Base-by-base conservation (phyloP, 2,113 vertebrate species). In the Leucoraja erinaceus region DNA sequence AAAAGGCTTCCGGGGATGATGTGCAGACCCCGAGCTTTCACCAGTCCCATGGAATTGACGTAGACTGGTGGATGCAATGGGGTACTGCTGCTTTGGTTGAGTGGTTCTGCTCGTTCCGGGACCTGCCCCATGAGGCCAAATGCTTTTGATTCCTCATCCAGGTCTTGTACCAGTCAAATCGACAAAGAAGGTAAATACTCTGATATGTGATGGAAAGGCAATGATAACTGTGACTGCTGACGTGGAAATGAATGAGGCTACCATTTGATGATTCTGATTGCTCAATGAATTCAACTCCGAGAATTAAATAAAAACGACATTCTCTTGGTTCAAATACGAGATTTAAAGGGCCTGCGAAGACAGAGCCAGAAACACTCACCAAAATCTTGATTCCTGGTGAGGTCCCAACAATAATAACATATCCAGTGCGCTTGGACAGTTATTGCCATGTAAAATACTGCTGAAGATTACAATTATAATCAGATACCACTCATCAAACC, bases 331-430 rank as follows among this genome's bases (percentile, higher is more conserved):
- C n/a, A 88, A 14, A 66, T 33, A 63, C 59, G 28, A 28, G 59
- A 88, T 56, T 63, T 63, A n/a, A 88, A 88, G 63, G n/a, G 83
- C 59, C 28, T 63, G 59, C 31, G 83, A 63, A 63, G 54, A 81
- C 6, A 22, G 18, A 22, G 5, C 22, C 20, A 88, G 83, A 31
- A 88, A 31, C 18, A 88, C 14, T 18, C 12, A 7, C 59, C n/a
- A 31, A 31, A 63, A 66, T 66, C 59, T 83, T 83, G 28, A 31
- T 0, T 63, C 28, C 59, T 61, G 83, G 59, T 88, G 83, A 63
- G 83, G 59, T 63, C 28, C 59, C 59, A 88, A 88, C 83, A 88
- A 63, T 88, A 66, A 88, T 91, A 70, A 91, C 47, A 28, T 90
- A 38, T 54, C 54, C 10, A 72, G 31, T 6, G 38, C 68, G 72